A percentile compares a stretch with the other conserved stretches of the same genome.
These are phyloP conservation scores for Cecidostiba fungosa DNA, from an alignment of 2,888 invertebrate genomes.

Conservation along the genomic window DNA sequence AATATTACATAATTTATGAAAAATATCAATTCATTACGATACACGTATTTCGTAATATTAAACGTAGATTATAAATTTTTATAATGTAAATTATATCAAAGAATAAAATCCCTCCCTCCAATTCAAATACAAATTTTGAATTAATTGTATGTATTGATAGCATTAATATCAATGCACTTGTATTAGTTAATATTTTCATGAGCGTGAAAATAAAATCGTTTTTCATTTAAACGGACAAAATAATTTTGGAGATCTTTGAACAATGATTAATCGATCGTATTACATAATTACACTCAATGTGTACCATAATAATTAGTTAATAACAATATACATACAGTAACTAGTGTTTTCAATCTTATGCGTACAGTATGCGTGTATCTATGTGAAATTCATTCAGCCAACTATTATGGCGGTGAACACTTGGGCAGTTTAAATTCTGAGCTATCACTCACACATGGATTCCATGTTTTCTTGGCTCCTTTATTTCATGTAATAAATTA, in stretches of 20 bases:
- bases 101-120: constrained; percentile 31
- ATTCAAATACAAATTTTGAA: constrained; percentile 26
- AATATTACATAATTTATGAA: constrained; percentile 39
- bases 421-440: constrained; percentile 77
- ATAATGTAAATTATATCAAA: constrained; percentile 10
- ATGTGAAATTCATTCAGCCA: constrained; percentile 74
- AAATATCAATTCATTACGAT: constrained; percentile 37
- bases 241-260: constrained; percentile 48
- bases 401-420: constrained; percentile 76
- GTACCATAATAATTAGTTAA: constrained; percentile 48
- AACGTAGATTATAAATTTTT: constrained; percentile 15
- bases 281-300: constrained; percentile 42
- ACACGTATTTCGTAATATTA: constrained; percentile 16
- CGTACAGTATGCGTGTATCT: constrained; percentile 63
- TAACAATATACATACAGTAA: constrained; percentile 54
- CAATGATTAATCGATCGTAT: constrained; percentile 37
- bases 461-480: constrained; percentile 61
- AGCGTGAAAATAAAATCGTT: background rate
- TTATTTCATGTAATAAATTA: constrained; percentile 55
- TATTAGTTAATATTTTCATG: constrained; percentile 10
- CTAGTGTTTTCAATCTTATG: constrained; percentile 53
- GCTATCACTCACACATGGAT: constrained; percentile 65
- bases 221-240: constrained; percentile 21
- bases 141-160: background rate
- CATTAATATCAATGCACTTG: constrained; percentile 12